Conservation (phyloP, 2,113 vertebrate species). For the Rallus limicola region DNA sequence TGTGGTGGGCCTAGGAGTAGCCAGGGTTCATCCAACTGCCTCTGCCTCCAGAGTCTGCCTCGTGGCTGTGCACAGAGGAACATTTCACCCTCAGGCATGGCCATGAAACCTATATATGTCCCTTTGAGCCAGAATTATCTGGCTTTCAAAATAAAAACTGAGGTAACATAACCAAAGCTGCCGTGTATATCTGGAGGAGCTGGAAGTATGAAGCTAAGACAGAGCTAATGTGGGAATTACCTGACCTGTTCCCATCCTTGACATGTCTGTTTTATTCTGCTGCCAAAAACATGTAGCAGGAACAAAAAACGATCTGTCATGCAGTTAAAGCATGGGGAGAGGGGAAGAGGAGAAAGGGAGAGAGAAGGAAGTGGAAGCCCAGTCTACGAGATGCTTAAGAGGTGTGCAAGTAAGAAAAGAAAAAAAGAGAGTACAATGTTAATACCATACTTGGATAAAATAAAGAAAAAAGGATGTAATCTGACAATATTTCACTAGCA, state of each 20-base stretch:
- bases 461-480: background rate
- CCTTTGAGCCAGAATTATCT: background rate
- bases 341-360: background rate
- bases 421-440: background rate
- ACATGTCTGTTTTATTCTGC: background rate
- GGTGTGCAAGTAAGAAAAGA: background rate
- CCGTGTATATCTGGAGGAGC: background rate
- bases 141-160: background rate
- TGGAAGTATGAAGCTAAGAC: background rate
- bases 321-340: background rate
- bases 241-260: background rate
- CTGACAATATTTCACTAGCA: background rate
- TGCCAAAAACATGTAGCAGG: background rate
- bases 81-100: background rate
- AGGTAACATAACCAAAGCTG: background rate
- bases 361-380: background rate
- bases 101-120: accelerated
- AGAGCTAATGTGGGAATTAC: background rate
- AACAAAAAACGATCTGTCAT: background rate
- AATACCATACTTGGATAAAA: background rate
- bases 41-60: background rate
- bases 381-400: background rate
- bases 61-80: accelerated
- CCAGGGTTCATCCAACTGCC: too few relatives aligned
- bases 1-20: background rate